Conservation (phyloP, 2,888 invertebrate genomes). For the Tetragnatha montana region DNA sequence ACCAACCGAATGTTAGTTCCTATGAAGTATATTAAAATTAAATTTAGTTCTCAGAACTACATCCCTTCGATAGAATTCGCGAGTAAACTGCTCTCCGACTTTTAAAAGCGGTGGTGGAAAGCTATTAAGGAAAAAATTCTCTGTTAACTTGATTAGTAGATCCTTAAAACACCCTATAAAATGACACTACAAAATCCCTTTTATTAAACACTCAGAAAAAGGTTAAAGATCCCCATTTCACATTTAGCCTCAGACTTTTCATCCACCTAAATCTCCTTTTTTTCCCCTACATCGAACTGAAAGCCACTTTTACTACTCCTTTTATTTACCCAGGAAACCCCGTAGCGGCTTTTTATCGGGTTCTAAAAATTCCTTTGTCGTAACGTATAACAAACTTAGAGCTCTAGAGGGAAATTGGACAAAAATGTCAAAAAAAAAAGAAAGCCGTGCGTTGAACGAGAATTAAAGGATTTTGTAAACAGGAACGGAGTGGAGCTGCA, state of each 20-base stretch:
- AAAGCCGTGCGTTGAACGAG: neutral
- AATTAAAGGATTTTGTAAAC: neutral
- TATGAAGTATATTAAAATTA: too few species aligned
- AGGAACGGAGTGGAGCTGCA: neutral
- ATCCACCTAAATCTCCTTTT: neutral
- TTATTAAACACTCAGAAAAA: neutral
- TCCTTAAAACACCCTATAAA: too few species aligned
- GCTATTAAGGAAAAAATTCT: too few species aligned
- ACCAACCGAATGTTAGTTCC: too few species aligned
- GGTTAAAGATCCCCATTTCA: neutral
- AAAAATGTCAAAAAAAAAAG: neutral
- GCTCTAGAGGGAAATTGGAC: neutral
- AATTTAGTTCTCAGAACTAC: too few species aligned
- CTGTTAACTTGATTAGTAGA: too few species aligned
- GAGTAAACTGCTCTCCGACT: too few species aligned
- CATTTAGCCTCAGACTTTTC: neutral
- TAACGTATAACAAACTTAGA: neutral
- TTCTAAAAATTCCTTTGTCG: neutral
- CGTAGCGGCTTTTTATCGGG: constrained; percentile 1
- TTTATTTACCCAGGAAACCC: constrained; percentile 9
- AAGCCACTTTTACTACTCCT: neutral
- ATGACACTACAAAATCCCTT: too few species aligned
- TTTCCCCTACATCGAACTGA: neutral
- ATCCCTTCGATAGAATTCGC: too few species aligned
- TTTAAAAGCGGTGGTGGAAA: too few species aligned